Evolutionary conservation across 1,140 invertebrate genomes (phyloP), one percentile per base, ranked within the genome.

Genomic region (Drosophila pallidifrons): DNA sequence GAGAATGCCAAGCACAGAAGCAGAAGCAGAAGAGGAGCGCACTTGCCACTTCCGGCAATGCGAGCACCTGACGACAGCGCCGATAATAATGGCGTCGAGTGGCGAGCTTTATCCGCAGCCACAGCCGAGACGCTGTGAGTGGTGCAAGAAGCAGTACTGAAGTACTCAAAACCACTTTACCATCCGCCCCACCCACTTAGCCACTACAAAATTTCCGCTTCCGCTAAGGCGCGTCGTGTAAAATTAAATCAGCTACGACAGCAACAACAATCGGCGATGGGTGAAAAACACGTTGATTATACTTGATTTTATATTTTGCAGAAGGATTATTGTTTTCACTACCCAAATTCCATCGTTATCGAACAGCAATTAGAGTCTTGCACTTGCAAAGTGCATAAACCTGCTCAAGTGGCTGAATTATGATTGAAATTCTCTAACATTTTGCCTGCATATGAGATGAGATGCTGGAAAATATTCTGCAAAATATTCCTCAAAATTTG

Each of bases 21-120:
- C 43, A 43, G 57, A 51, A 28, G 63, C 61, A 61, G 20, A 58
- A 38, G 13, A 52, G 45, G 57, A 51, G 41, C 30, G 49, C 76
- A 88, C 79, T 87, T 61, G 76, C 72, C 83, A 83, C 82, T 77
- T 88, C 82, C 82, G 83, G 61, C 70, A 88, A 69, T 49, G 74
- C 65, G 55, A 63, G 67, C 85, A 87, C 85, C 85, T 83, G 83
- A 77, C 35, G 73, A 66, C 51, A 49, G 57, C 64, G 43, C 10
- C 20, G 30, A 45, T 55, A 63, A 63, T 52, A 60, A 64, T 66
- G 47, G 16, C 60, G 46, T 57, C 28, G 45, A 57, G 59, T 65
- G 74, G 38, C 28, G 38, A 57, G 46, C 16, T 41, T 30, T 59
- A 59, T 28, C n/a, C 15, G 46, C 20, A 45, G 28, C 5, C 61